Evolutionary conservation across 2,113 vertebrate species (phyloP).

Genomic region (Acrocephalus kingi): DNA sequence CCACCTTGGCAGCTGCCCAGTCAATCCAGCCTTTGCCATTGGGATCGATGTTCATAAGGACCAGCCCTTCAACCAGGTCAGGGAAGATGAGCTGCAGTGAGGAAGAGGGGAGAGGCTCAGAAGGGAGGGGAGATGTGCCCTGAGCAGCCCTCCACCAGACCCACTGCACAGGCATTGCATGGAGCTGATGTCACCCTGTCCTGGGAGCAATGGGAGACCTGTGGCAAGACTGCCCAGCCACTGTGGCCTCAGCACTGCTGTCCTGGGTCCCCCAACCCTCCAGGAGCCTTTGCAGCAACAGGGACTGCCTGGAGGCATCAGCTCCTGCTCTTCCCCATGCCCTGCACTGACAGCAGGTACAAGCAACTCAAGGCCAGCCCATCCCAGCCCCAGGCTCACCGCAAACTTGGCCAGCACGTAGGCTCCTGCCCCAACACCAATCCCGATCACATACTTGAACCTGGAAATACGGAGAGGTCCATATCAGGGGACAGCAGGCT

Average conservation of each 20-base stretch:
- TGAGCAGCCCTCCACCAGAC: neutral
- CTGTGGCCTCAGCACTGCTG: neutral
- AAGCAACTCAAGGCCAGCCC: neutral
- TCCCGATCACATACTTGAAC: conserved; percentile 95
- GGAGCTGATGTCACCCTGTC: neutral
- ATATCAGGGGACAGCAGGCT: rapidly evolving
- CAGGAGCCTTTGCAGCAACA: neutral
- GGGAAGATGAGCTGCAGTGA: conserved; percentile 89
- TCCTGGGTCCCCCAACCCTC: neutral
- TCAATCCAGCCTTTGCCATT: conserved; percentile 98
- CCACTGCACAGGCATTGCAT: neutral
- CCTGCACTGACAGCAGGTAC: neutral
- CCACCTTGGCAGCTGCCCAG: conserved; percentile 95
- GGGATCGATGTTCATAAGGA: conserved; percentile 95
- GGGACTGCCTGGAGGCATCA: neutral
- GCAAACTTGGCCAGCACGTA: conserved; percentile 95
- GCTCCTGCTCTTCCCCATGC: neutral
- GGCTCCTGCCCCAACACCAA: conserved; percentile 94
- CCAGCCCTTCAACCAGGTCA: conserved; percentile 92
- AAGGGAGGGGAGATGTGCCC: neutral
- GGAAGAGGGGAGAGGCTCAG: neutral
- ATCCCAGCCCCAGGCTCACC: conserved; percentile 73
- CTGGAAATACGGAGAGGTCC: conserved; percentile 62
- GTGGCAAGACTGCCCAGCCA: neutral
- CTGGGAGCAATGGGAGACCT: neutral